Evolutionary conservation across 2,888 invertebrate genomes (phyloP), one percentile per base, ranked within the genome.

Genomic region (Acronicta alni): DNA sequence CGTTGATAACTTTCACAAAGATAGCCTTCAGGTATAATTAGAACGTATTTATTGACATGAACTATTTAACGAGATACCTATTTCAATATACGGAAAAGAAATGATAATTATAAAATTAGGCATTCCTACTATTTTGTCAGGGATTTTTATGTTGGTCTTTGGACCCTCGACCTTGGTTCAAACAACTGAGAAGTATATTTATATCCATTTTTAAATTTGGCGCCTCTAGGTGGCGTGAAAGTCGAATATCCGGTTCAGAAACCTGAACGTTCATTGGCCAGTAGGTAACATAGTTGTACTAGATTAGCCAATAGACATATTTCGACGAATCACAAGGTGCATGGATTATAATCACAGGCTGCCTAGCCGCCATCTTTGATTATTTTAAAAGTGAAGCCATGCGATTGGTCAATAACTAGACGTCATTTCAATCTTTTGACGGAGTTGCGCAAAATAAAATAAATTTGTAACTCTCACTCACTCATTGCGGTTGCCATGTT

Each of bases 401-500:
- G 43, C 72, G 74, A 94, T 94, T 94, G 93, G 93, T 86, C 78
- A 70, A 82, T 82, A 84, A 58, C 57, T 66, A 90, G 86, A 92
- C 91, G 91, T 93, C 92, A 91, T 83, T 85, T 75, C 82, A 84
- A 80, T 88, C 83, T 85, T 87, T 88, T 89, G 90, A 91, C 91
- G 90, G 91, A 89, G 92, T 92, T 92, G 93, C 93, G 94, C 92
- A 93, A 90, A 92, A 88, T 86, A 87, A 83, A 88, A 79, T 83
- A 85, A 82, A 83, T 87, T 86, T 86, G 82, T 82, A 85, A 90
- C 88, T 91, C 89, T 88, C 88, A 87, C 89, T 92, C 88, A 84
- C 86, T 90, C 84, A 84, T 88, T 87, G 85, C 85, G 93, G 92
- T 95, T 96, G 96, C 96, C 97, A 97, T 97, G 96, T 96, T 96